Percentiles rank a stretch among this genome's conserved stretches.
These are phyloP conservation scores for Fregata magnificens DNA, from an alignment of 2,113 vertebrate genomes.

Conservation along the genomic window DNA sequence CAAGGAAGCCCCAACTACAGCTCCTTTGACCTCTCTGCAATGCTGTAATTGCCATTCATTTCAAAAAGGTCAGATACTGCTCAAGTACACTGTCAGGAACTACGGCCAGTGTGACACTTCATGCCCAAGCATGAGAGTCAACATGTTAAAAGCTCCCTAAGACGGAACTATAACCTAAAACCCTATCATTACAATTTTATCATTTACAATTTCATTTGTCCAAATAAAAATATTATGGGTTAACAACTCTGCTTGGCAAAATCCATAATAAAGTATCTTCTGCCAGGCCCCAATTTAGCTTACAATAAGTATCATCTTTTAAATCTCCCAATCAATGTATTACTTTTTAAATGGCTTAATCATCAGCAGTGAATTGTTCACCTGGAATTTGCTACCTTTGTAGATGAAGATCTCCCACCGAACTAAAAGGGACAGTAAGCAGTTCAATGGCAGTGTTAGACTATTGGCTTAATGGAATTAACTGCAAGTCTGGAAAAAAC, in stretches of 20 bases:
- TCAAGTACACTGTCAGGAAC: neutral
- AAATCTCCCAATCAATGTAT: neutral
- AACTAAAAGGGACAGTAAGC: neutral
- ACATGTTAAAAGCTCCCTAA: neutral
- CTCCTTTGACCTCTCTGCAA: neutral
- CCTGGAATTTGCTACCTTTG: neutral
- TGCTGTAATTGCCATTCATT: neutral
- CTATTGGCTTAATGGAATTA: slow-evolving; percentile 5
- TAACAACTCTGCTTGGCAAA: neutral
- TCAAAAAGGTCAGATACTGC: neutral
- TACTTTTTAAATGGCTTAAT: neutral
- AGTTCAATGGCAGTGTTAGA: slow-evolving; percentile 1
- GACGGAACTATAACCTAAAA: neutral
- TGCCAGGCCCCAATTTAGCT: neutral
- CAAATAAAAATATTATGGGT: neutral
- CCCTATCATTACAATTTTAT: neutral
- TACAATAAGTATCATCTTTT: neutral
- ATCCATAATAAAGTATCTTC: neutral
- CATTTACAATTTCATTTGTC: neutral
- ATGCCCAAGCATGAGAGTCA: neutral
- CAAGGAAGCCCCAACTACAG: neutral
- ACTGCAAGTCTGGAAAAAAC: slow-evolving; percentile 8
- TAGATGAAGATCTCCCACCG: neutral
- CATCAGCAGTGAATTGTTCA: neutral
- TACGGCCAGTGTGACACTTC: neutral